Evolutionary conservation across 1,140 invertebrate species (phyloP).

Genomic region (Drosophila athabasca): DNA sequence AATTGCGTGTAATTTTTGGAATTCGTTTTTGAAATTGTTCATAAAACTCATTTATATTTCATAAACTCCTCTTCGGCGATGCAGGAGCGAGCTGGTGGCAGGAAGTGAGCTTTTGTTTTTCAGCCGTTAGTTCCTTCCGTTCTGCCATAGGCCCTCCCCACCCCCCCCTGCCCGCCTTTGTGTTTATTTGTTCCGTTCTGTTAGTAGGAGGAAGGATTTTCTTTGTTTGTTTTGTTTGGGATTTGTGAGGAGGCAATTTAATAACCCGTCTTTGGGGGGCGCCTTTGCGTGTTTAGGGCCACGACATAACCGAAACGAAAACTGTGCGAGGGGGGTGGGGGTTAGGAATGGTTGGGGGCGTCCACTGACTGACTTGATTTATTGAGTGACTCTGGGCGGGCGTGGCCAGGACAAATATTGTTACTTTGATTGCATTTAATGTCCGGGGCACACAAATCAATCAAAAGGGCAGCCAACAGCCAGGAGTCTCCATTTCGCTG

Average conservation of each 20-base stretch:
- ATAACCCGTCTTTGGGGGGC: slow-evolving; percentile 5
- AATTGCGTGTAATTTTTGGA: slow-evolving; percentile 70
- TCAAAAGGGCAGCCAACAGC: slow-evolving; percentile 19
- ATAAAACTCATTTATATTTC: slow-evolving; percentile 74
- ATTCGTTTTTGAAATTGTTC: slow-evolving; percentile 46
- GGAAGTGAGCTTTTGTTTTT: slow-evolving; percentile 79
- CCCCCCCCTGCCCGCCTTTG: not conserved
- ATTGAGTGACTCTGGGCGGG: slow-evolving; percentile 14
- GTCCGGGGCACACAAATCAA: slow-evolving; percentile 45
- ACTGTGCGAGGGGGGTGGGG: slow-evolving; percentile 15
- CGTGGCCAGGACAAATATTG: slow-evolving; percentile 51
- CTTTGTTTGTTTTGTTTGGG: slow-evolving; percentile 48
- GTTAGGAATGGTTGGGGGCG: too few species aligned
- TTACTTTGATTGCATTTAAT: slow-evolving; percentile 55
- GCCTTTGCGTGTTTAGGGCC: slow-evolving; percentile 26
- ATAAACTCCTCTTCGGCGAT: slow-evolving; percentile 36
- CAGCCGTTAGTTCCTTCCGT: slow-evolving; percentile 78
- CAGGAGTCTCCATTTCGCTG: slow-evolving; percentile 18
- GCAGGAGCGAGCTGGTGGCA: slow-evolving; percentile 3
- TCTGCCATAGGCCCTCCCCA: slow-evolving; percentile 31
- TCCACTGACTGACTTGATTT: slow-evolving; percentile 33
- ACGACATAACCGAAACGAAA: slow-evolving; percentile 34
- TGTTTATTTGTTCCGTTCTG: slow-evolving; percentile 6
- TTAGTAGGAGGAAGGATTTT: not conserved
- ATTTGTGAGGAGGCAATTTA: slow-evolving; percentile 20